Evolutionary conservation across 2,797 vertebrate genomes (phyloP), one percentile per base, ranked within the genome.

Genomic region (Phrynocephalus forsythii): DNA sequence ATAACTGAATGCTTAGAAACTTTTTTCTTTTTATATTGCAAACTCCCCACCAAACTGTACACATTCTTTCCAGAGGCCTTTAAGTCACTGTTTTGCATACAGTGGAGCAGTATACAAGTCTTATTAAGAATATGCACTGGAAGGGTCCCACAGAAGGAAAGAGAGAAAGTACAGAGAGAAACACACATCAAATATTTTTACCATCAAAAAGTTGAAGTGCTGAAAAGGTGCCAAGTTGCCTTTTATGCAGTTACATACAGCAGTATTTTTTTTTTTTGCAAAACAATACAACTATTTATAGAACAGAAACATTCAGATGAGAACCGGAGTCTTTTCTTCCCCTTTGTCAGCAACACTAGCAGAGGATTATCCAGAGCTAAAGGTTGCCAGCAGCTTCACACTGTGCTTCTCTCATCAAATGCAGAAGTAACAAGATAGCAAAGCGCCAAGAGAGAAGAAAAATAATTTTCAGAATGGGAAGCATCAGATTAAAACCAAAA

Each of bases 321-420:
- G 86, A 56, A 50, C 24, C 24, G 48, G 77, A 38, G 82, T 82
- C 72, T 82, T 87, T 68, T 67, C 80, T 82, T 77, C 63, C 77
- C 72, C 80, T 82, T 87, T 87, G 80, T 87, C 86, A 87, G 73
- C 81, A 87, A 87, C 72, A 77, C 83, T 83, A 83, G 60, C 86
- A 22, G 30, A 38, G 60, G 86, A 56, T 87, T 83, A 83, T 83
- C 80, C 80, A 87, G 67, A 38, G 30, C 80, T 52, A 83, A 83
- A 77, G 38, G 79, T 87, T 87, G 80, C 80, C 72, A 87, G 72
- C 13, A 87, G 79, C 80, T 82, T 6, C 80, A 83, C 69, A 73
- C 80, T 87, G 86, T 69, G 63, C 56, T 83, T 38, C 63, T 71
- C 73, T 78, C 73, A 87, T 77, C 80, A 87, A 87, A 83, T 87